phyloP scores from a whole-genome alignment of 2,888 invertebrate species.

The Leucania comma region DNA sequence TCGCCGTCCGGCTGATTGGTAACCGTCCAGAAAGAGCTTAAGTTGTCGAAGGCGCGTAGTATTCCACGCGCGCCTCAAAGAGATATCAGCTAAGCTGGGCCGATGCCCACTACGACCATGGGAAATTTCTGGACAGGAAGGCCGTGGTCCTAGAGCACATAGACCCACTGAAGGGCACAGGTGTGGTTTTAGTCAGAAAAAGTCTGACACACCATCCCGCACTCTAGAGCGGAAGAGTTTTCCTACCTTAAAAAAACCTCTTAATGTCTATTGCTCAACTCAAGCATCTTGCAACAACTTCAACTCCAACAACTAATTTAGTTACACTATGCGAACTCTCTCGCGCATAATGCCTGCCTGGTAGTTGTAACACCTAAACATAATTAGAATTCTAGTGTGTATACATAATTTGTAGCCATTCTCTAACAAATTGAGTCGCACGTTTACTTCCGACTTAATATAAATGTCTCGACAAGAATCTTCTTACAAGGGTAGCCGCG shows the following conservation, averaged over 20 bases:
- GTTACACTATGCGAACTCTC: conserved; percentile 13
- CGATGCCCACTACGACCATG: no score
- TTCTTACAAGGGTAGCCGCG: conserved; percentile 32
- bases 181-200: no score
- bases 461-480: conserved; percentile 33
- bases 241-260: background rate
- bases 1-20: no score
- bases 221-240: no score
- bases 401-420: conserved; percentile 29
- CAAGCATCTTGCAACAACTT: conserved; percentile 17
- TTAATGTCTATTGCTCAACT: conserved; percentile 15
- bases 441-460: conserved; percentile 48
- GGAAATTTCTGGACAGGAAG: no score
- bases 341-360: conserved; percentile 14
- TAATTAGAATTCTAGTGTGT: conserved; percentile 23
- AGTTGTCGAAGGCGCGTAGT: no score
- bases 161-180: no score
- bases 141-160: no score
- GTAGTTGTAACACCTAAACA: conserved; percentile 20
- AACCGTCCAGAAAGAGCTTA: no score
- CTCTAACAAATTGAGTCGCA: conserved; percentile 39
- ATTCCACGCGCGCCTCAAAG: no score
- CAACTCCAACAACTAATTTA: background rate
- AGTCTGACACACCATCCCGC: no score
- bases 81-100: no score